These are phyloP conservation scores for Empis stercorea DNA, from an alignment of 2,888 invertebrate genomes.

Conservation along the genomic window DNA sequence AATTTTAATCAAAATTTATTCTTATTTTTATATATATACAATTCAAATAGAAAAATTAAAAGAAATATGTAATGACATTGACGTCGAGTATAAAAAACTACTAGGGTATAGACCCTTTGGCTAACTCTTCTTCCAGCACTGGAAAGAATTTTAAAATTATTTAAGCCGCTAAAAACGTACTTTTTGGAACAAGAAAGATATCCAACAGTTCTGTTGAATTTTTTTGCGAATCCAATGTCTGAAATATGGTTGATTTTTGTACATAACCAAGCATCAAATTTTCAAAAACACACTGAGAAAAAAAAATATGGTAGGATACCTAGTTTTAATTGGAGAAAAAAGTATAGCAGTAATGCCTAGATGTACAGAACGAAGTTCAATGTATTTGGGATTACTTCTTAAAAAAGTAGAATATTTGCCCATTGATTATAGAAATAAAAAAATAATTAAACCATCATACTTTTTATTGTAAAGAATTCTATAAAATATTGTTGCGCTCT, in stretches of 20 bases:
- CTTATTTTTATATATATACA: constrained; percentile 3
- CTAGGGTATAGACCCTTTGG: constrained; percentile 3
- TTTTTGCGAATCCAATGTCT: constrained; percentile 2
- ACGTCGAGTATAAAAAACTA: constrained; percentile 4
- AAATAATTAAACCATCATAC: no score
- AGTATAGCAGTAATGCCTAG: no score
- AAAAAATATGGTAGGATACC: no score
- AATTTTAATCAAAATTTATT: constrained; percentile 6
- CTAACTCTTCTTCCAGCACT: constrained; percentile 2
- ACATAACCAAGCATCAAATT: constrained; percentile 1
- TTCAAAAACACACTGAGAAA: no score
- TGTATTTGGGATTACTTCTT: no score
- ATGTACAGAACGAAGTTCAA: no score
- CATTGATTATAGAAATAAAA: no score
- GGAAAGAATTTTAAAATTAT: constrained; percentile 5
- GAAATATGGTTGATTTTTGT: constrained; percentile 5
- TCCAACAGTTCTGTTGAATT: constrained; percentile 1
- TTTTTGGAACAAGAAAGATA: constrained; percentile 4
- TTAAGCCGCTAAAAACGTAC: constrained; percentile 2
- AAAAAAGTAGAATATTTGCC: no score
- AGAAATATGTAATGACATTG: not conserved
- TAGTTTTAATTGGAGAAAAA: no score
- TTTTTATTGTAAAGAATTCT: no score
- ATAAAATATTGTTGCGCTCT: no score
- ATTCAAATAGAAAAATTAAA: constrained; percentile 3